These are phyloP conservation scores for Erynnis tages DNA, from an alignment of 2,888 invertebrate genomes.

Conservation along the genomic window DNA sequence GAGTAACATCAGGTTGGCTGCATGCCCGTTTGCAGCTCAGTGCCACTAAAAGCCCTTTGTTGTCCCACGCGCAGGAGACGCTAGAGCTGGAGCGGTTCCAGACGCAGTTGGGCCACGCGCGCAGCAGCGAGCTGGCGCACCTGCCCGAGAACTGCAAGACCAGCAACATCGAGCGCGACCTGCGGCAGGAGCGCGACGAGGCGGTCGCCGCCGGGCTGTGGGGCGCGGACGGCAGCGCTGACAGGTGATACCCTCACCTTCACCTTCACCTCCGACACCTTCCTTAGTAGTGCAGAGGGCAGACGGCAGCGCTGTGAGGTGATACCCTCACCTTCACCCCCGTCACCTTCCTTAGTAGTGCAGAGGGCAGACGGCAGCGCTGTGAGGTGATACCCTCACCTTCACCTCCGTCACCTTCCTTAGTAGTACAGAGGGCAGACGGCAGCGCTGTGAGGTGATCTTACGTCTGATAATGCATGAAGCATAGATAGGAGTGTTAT, in stretches of 20 bases:
- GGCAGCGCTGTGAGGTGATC: no score
- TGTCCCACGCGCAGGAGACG: constrained; percentile 47
- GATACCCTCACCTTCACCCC: not conserved
- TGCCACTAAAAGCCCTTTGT: not conserved
- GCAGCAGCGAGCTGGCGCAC: constrained; percentile 40
- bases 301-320: no score
- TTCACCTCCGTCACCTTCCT: not conserved
- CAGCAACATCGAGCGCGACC: constrained; percentile 55
- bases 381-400: constrained; percentile 29
- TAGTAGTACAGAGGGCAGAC: no score
- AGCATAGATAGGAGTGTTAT: no score
- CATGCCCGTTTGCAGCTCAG: no score
- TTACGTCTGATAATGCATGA: no score
- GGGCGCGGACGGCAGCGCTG: constrained; percentile 20
- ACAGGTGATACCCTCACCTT: constrained; percentile 28
- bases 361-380: constrained; percentile 24
- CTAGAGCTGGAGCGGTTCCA: constrained; percentile 59
- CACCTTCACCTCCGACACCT: not conserved
- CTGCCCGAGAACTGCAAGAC: constrained; percentile 41
- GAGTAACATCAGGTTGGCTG: no score
- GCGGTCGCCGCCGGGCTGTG: constrained; percentile 29
- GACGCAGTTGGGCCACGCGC: constrained; percentile 42
- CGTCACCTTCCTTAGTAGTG: no score
- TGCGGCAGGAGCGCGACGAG: constrained; percentile 45
- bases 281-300: no score